A percentile compares a stretch with the other conserved stretches of the same genome.
Conservation (phyloP, 2,797 vertebrate genomes). For the Crocodylus rhombifer region DNA sequence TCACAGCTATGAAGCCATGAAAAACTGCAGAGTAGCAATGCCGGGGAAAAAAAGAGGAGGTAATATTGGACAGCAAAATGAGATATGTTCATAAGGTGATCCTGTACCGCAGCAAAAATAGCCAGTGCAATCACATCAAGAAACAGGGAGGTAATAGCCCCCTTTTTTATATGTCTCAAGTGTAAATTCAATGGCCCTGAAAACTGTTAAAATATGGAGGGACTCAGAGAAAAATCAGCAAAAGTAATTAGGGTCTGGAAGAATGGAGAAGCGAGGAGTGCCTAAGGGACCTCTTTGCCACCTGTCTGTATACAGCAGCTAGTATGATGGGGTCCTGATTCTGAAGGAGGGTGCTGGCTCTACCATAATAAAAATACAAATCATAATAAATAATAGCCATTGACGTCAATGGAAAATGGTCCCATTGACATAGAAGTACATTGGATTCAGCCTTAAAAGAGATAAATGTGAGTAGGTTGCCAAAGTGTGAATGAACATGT, state of each 20-base stretch:
- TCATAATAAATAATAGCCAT: background rate
- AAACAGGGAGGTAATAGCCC: background rate
- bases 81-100: background rate
- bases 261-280: background rate
- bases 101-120: background rate
- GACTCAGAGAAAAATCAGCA: background rate
- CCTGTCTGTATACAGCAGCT: too few species aligned
- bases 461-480: background rate
- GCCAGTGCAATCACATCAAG: background rate
- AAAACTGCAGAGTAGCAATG: background rate
- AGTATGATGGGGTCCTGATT: background rate
- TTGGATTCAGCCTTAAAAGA: background rate
- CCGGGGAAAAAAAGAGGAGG: background rate
- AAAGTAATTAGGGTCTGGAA: background rate
- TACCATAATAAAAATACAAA: background rate
- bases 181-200: background rate
- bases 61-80: background rate
- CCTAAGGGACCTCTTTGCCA: too few species aligned
- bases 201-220: background rate
- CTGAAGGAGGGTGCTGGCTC: background rate
- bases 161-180: background rate
- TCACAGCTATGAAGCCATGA: background rate
- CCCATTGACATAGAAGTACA: slow-evolving; percentile 16
- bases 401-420: background rate
- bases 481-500: background rate